Evolutionary conservation across 1,140 invertebrate species (phyloP).

Genomic region (Meloidogyne chitwoodi): DNA sequence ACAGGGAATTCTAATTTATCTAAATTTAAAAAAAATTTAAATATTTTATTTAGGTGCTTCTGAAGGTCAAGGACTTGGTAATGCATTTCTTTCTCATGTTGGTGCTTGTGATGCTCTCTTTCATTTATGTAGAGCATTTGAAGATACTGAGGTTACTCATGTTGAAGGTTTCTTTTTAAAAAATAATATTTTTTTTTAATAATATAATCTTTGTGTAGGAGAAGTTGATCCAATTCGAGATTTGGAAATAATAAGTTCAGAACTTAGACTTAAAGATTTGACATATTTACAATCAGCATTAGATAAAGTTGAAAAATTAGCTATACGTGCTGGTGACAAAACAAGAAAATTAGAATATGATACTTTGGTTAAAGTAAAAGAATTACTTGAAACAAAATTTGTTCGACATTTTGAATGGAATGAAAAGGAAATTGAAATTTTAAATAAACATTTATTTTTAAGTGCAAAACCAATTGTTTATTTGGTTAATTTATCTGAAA

Average conservation of each 20-base stretch:
- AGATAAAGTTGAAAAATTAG: conserved; percentile 81
- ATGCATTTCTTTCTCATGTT: conserved; percentile 86
- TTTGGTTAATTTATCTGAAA: conserved; percentile 92
- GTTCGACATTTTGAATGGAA: conserved; percentile 43
- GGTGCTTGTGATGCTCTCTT: conserved; percentile 98
- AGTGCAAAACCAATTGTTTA: conserved; percentile 98
- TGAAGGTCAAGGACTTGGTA: conserved; percentile 94
- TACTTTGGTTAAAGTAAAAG: conserved; percentile 78
- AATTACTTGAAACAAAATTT: conserved; percentile 76
- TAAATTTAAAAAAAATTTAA: conserved; percentile 13
- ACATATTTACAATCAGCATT: conserved; percentile 76
- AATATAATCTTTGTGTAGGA: conserved; percentile 63
- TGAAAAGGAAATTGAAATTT: conserved; percentile 80
- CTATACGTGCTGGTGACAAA: conserved; percentile 88
- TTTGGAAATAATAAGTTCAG: conserved; percentile 90
- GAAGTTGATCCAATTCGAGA: conserved; percentile 94
- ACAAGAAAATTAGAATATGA: conserved; percentile 81
- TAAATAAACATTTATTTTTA: conserved; percentile 92
- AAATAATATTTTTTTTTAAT: not conserved
- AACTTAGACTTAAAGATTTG: conserved; percentile 83
- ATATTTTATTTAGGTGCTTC: conserved; percentile 68
- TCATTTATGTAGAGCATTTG: conserved; percentile 94
- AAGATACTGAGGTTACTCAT: conserved; percentile 94
- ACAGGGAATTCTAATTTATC: no score
- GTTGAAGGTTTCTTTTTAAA: conserved; percentile 72